Percentiles rank a stretch among this genome's conserved stretches.
Evolutionary conservation across 53 echinoderm and acorn worm species (phyloP).

Genomic region (Holothuria leucospilota): DNA sequence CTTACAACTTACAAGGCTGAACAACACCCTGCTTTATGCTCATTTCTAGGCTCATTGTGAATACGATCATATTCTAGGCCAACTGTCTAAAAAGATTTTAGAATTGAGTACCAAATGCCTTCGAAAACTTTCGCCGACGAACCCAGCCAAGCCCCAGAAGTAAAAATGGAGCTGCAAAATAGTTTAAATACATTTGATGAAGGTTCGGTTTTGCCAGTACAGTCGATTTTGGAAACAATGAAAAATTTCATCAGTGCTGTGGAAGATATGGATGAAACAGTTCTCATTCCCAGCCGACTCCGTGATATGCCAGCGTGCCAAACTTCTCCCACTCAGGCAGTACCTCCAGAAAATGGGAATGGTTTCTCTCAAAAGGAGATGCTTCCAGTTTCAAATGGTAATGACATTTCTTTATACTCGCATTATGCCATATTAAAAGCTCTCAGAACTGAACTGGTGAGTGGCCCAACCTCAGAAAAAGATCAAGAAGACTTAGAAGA

Average conservation of each 20-base stretch:
- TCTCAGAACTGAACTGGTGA: constrained; percentile 87
- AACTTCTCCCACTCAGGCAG: background rate
- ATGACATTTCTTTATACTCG: constrained; percentile 74
- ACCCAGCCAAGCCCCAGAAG: too few species aligned
- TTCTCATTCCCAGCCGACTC: constrained; percentile 91
- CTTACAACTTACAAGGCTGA: too few species aligned
- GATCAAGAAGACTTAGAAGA: constrained; percentile 33
- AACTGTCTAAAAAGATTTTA: too few species aligned
- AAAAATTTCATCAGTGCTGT: constrained; percentile 95
- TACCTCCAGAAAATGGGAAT: background rate
- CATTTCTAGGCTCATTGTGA: too few species aligned
- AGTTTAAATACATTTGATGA: constrained; percentile 54
- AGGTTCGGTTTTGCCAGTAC: constrained; percentile 54
- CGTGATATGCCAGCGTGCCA: constrained; percentile 83
- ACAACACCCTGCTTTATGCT: too few species aligned
- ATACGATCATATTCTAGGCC: too few species aligned
- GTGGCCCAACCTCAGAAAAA: constrained; percentile 66
- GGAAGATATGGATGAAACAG: constrained; percentile 98
- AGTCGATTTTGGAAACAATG: constrained; percentile 91
- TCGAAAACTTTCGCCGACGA: too few species aligned
- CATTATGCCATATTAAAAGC: constrained; percentile 94
- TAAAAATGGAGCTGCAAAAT: constrained; percentile 60
- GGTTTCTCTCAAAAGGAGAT: background rate
- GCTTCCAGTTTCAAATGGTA: constrained; percentile 8
- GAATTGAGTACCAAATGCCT: too few species aligned